Conservation (phyloP, 1,140 invertebrate species). For the Drosophila jambulina region DNA sequence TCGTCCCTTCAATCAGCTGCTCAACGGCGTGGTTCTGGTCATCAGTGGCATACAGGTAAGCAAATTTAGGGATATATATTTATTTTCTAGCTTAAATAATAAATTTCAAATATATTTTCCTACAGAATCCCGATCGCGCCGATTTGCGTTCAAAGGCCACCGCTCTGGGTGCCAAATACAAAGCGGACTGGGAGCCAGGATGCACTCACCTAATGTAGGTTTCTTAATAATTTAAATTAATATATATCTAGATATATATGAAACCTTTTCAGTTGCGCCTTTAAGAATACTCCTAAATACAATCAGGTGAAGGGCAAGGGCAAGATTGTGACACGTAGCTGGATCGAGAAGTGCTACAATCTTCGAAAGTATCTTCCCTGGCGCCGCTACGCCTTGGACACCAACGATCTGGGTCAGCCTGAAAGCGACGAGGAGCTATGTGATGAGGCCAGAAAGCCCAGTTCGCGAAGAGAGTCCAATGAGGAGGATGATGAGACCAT, state of each 20-base stretch:
- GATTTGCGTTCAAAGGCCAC: slow-evolving; percentile 89
- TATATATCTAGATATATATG: not conserved
- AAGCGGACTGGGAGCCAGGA: slow-evolving; percentile 71
- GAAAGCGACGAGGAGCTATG: slow-evolving; percentile 86
- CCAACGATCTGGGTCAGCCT: slow-evolving; percentile 77
- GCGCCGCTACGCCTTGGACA: slow-evolving; percentile 88
- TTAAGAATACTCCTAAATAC: slow-evolving; percentile 95
- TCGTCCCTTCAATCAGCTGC: slow-evolving; percentile 87
- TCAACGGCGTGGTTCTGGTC: slow-evolving; percentile 90
- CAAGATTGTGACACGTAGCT: slow-evolving; percentile 90
- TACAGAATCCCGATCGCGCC: slow-evolving; percentile 91
- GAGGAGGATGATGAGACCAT: slow-evolving; percentile 1
- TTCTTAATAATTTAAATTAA: too few species aligned
- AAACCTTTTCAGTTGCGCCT: slow-evolving; percentile 90
- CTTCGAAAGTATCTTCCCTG: slow-evolving; percentile 89
- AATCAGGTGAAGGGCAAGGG: slow-evolving; percentile 89
- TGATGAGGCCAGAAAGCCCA: slow-evolving; percentile 74
- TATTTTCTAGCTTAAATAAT: not conserved
- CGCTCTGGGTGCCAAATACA: slow-evolving; percentile 92
- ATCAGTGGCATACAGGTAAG: slow-evolving; percentile 91
- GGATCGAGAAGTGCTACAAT: slow-evolving; percentile 90
- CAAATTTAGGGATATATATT: not conserved
- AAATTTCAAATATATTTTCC: not conserved
- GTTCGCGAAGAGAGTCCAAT: not conserved
- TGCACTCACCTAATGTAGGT: slow-evolving; percentile 70